phyloP scores from a whole-genome alignment of 2,888 invertebrate genomes.

The Lithophane ornitopus region DNA sequence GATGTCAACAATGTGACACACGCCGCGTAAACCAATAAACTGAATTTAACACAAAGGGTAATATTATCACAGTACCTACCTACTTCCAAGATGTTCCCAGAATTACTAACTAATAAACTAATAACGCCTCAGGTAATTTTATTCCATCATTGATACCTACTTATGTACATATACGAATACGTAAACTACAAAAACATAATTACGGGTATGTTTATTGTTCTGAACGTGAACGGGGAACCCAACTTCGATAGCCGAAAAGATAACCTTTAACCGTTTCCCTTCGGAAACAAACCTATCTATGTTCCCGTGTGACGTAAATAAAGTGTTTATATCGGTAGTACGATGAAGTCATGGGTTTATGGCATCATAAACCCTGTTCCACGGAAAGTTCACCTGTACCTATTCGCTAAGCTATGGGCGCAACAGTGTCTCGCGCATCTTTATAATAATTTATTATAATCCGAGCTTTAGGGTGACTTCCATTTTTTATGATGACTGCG shows the following conservation, averaged over 20 bases:
- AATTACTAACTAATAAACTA: not conserved
- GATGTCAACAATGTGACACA: too few species aligned
- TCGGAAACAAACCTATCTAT: constrained; percentile 60
- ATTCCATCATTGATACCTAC: not conserved
- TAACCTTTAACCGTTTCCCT: constrained; percentile 40
- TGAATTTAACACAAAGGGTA: too few species aligned
- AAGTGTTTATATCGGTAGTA: constrained; percentile 49
- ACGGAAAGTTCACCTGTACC: constrained; percentile 66
- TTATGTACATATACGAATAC: too few species aligned
- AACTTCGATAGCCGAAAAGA: constrained; percentile 23
- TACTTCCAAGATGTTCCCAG: not conserved
- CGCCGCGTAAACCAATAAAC: too few species aligned
- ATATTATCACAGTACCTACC: not conserved
- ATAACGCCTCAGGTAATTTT: not conserved
- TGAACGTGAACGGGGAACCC: constrained; percentile 3
- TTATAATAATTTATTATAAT: constrained; percentile 20
- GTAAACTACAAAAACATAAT: constrained; percentile 12
- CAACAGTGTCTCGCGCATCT: constrained; percentile 23
- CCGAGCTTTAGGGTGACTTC: not conserved
- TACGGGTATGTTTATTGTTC: constrained; percentile 16
- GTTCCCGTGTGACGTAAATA: constrained; percentile 52
- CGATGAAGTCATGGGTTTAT: constrained; percentile 66
- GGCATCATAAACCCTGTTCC: constrained; percentile 67
- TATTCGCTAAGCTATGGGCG: constrained; percentile 46
- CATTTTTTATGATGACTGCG: not conserved